Evolutionary conservation across 1,140 invertebrate species (phyloP).

Genomic region (Hylaeus volcanicus): DNA sequence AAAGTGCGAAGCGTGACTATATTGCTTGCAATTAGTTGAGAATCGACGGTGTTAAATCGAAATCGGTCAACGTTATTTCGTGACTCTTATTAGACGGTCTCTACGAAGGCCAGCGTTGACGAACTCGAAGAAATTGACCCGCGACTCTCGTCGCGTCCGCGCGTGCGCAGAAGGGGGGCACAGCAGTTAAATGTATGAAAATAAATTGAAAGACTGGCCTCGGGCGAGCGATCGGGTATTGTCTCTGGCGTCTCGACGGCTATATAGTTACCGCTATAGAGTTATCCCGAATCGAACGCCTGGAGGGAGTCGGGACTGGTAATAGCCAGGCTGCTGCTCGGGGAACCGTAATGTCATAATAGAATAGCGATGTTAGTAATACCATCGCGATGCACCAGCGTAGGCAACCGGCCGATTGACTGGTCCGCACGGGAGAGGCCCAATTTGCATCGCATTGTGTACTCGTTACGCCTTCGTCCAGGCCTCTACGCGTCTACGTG

Average conservation of each 20-base stretch:
- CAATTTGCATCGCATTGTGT: slow-evolving; percentile 80
- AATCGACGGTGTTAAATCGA: too few relatives aligned
- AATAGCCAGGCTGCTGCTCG: slow-evolving; percentile 61
- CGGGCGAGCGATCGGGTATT: slow-evolving; percentile 27
- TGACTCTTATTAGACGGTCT: too few relatives aligned
- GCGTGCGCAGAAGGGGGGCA: not conserved
- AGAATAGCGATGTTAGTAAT: slow-evolving; percentile 81
- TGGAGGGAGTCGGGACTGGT: slow-evolving; percentile 44
- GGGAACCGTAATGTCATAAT: slow-evolving; percentile 78
- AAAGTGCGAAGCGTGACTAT: too few relatives aligned
- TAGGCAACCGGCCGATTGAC: slow-evolving; percentile 63
- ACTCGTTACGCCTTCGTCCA: slow-evolving; percentile 75
- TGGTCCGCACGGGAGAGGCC: slow-evolving; percentile 65
- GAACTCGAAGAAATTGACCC: not conserved
- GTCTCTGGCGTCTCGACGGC: slow-evolving; percentile 45
- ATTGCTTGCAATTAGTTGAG: too few relatives aligned
- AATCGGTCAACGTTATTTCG: too few relatives aligned
- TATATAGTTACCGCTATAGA: slow-evolving; percentile 39
- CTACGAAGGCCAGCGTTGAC: not conserved
- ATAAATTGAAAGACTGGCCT: slow-evolving; percentile 40
- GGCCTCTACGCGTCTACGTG: slow-evolving; percentile 15
- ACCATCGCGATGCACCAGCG: slow-evolving; percentile 69
- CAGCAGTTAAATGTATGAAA: slow-evolving; percentile 17
- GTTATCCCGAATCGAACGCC: slow-evolving; percentile 53
- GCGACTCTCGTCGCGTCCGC: too few relatives aligned